Conservation (phyloP, 2,113 vertebrate genomes). For the Crotalus helleri region DNA sequence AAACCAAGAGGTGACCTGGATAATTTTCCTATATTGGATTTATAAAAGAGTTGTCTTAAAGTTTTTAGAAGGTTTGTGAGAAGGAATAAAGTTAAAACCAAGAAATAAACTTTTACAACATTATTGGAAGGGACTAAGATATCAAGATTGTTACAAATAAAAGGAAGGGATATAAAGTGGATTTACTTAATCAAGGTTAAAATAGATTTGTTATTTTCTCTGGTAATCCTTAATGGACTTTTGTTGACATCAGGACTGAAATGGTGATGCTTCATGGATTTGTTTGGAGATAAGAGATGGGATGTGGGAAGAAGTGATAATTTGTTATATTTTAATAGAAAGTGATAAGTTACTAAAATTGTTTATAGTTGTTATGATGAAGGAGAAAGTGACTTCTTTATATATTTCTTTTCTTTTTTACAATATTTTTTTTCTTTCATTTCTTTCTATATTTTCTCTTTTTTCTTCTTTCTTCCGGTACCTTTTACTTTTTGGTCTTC, state of each 20-base stretch:
- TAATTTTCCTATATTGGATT: neutral
- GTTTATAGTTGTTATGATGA: neutral
- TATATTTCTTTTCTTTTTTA: neutral
- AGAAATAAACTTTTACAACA: neutral
- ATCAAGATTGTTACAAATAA: neutral
- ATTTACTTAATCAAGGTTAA: neutral
- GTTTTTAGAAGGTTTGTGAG: neutral
- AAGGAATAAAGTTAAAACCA: neutral
- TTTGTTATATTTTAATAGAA: neutral
- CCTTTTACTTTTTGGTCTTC: neutral
- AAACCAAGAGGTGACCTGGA: neutral
- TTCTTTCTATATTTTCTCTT: neutral
- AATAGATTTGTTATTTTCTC: neutral
- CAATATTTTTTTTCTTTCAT: neutral
- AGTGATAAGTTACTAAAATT: neutral
- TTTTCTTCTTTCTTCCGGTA: neutral
- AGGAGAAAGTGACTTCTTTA: neutral
- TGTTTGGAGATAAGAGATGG: neutral
- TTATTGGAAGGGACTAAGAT: neutral
- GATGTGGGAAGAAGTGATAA: neutral
- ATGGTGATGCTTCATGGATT: neutral
- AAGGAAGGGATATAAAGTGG: neutral
- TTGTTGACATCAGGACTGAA: neutral
- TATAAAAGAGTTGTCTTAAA: neutral
- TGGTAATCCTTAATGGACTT: neutral